phyloP scores from a whole-genome alignment of 2,113 vertebrate species.

The Odobenus rosmarus region DNA sequence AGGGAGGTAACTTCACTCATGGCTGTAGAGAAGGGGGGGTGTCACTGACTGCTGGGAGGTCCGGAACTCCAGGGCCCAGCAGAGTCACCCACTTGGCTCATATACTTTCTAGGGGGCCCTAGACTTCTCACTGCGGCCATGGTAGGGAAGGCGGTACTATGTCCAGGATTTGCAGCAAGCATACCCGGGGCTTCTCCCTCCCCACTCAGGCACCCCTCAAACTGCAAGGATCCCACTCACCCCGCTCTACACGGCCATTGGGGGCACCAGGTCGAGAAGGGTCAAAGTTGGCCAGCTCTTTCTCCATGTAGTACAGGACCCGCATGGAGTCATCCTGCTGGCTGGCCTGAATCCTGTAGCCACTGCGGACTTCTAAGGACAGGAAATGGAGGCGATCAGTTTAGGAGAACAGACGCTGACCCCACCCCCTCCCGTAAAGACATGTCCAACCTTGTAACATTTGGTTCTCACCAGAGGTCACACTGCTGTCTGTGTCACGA shows the following conservation, averaged over 20 bases:
- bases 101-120: not conserved
- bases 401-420: not conserved
- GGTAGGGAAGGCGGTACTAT: not conserved
- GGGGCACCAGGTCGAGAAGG: slow-evolving; percentile 86
- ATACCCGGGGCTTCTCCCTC: not conserved
- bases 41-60: not conserved
- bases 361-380: slow-evolving; percentile 89
- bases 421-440: not conserved
- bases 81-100: not conserved
- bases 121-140: not conserved
- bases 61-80: not conserved
- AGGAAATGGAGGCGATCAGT: not conserved
- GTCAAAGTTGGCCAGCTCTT: slow-evolving; percentile 92
- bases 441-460: not conserved
- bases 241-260: slow-evolving; percentile 84
- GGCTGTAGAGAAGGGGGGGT: slow-evolving; percentile 74
- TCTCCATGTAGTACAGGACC: slow-evolving; percentile 95
- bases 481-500: slow-evolving; percentile 86
- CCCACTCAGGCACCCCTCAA: not conserved
- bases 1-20: slow-evolving; percentile 93
- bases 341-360: slow-evolving; percentile 93
- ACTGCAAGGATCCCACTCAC: slow-evolving; percentile 82
- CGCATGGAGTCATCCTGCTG: slow-evolving; percentile 93
- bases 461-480: slow-evolving; percentile 87
- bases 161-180: not conserved